These are phyloP conservation scores for Enhydra lutris DNA, from an alignment of 2,113 vertebrate genomes.

Conservation along the genomic window DNA sequence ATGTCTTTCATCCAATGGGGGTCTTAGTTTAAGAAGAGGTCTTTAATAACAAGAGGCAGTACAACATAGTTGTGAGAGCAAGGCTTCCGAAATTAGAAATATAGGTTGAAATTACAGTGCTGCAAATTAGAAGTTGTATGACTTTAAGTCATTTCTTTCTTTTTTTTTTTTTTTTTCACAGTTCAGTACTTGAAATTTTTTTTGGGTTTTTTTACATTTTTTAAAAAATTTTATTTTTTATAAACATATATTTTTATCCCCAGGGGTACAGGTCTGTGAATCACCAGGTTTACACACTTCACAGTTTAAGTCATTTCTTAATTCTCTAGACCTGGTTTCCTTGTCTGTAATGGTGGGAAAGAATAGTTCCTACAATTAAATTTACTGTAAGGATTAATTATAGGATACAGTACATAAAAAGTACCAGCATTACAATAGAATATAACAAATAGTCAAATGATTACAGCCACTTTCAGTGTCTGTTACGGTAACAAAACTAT, in stretches of 20 bases:
- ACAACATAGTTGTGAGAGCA: neutral
- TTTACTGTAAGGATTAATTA: neutral
- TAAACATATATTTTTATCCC: too few relatives aligned
- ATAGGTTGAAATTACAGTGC: neutral
- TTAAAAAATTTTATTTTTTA: too few relatives aligned
- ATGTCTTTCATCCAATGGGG: neutral
- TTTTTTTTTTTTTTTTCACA: too few relatives aligned
- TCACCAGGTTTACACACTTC: too few relatives aligned
- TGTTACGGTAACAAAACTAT: neutral
- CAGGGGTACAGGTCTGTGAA: too few relatives aligned
- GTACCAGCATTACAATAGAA: neutral
- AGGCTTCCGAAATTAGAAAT: neutral
- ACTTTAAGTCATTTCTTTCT: neutral
- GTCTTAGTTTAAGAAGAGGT: neutral
- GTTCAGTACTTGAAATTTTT: too few relatives aligned
- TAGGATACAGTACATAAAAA: neutral
- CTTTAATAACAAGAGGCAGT: neutral
- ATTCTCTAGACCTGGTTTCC: neutral
- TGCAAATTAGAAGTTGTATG: neutral
- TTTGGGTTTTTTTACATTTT: too few relatives aligned
- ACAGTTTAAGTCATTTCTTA: neutral
- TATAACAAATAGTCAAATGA: neutral
- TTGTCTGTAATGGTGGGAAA: neutral
- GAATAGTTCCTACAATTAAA: neutral
- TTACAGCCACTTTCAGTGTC: neutral